Base-by-base conservation (phyloP, 35 echinoderm and acorn worm species). In the Apostichopus parvimensis region DNA sequence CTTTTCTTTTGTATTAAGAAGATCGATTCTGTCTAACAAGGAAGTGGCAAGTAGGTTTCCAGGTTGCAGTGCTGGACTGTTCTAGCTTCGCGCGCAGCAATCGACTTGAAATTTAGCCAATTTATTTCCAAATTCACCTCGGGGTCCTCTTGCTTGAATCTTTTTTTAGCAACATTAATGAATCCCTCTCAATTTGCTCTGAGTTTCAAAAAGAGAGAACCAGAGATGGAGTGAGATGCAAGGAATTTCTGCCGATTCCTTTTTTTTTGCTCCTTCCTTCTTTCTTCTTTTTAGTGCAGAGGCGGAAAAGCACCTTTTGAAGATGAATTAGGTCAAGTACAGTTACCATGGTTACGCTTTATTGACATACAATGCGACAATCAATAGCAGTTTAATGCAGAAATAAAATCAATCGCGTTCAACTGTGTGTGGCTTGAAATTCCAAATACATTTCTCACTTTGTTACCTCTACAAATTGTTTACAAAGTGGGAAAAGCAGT, bases 101-200 rank as follows among this genome's bases (percentile, higher is more conserved):
- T 84, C 81, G 57, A 58, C 57, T 84, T 17, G 58, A 84, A 84
- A 84, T 57, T 84, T 84, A 59, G 54, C 57, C 81, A 84, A 84
- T 84, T 84, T 84, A 56, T 84, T 84, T 75, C 58, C 81, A 25
- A 84, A 25, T 55, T 58, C 57, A 84, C 81, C 81, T 55, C 57
- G 53, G 57, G 81, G 81, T 84, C 81, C 81, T 84, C 81, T 22
- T 2, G 23, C 13, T 60, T 7, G n/a, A 58, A 22, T 84, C 81
- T 84, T 58, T 84, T 84, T 84, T 84, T 59, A 75, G 71, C n/a
- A 84, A 84, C 81, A 84, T 84, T 84, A 84, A 84, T 84, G 81
- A 84, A 84, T 84, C 52, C 57, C 58, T 75, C 71, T 75, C 71
- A 18, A 13, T 75, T 18, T 75, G 12, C 11, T 75, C 18, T 21